Conservation (phyloP, 2,797 vertebrate genomes). For the Margarornis squamiger region DNA sequence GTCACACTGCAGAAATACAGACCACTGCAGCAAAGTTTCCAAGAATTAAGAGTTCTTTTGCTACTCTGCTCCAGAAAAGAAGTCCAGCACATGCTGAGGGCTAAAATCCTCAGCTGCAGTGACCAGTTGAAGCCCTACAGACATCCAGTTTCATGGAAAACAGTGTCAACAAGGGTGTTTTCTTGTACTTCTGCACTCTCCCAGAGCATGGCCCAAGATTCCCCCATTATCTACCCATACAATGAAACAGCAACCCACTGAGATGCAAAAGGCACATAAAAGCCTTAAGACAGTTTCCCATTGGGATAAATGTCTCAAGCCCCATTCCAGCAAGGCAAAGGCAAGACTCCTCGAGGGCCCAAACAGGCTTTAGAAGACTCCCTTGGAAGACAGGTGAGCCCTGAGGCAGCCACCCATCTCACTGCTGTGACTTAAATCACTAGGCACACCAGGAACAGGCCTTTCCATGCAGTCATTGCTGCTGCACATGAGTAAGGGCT, state of each 20-base stretch:
- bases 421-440: not conserved
- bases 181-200: not conserved
- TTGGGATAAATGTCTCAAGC: not conserved
- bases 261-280: not conserved
- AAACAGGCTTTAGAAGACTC: not conserved
- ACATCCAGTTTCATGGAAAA: not conserved
- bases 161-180: not conserved
- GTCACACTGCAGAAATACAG: not conserved
- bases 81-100: not conserved
- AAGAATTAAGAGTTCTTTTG: not conserved
- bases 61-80: not conserved
- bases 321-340: not conserved
- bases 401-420: not conserved
- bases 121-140: not conserved
- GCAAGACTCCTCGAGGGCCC: not conserved
- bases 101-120: not conserved
- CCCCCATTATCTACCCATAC: accelerated
- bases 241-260: accelerated
- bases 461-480: not conserved
- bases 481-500: not conserved
- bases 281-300: not conserved
- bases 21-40: not conserved
- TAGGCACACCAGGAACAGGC: accelerated
- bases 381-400: not conserved
- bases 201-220: not conserved